Conservation (phyloP, 1,140 invertebrate species). For the Drosophila aff. region DNA sequence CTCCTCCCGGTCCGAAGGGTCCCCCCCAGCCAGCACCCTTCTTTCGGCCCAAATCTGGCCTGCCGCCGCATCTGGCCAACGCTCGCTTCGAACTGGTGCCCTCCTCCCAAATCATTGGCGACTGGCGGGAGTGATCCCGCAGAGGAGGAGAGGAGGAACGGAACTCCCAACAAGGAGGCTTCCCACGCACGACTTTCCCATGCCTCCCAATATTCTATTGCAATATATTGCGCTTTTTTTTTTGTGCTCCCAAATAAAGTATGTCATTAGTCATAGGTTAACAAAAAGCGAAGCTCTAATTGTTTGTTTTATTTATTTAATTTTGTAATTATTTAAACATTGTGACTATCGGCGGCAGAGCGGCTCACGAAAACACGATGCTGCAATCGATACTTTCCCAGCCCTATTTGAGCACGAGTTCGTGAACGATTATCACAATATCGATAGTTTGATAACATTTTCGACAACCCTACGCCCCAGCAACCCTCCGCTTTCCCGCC, state of each 20-base stretch:
- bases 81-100: slow-evolving; percentile 74
- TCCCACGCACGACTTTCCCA: background rate
- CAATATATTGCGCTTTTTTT: slow-evolving; percentile 7
- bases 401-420: too few relatives aligned
- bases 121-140: slow-evolving; percentile 66
- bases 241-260: slow-evolving; percentile 16
- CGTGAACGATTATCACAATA: background rate
- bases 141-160: background rate
- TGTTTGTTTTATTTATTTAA: background rate
- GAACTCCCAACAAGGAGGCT: slow-evolving; percentile 2
- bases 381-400: too few relatives aligned
- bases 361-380: background rate
- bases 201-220: background rate
- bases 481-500: slow-evolving; percentile 48
- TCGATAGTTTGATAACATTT: background rate
- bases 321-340: background rate
- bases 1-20: background rate
- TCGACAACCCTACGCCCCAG: background rate
- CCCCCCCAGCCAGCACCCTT: background rate
- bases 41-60: slow-evolving; percentile 41
- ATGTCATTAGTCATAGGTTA: slow-evolving; percentile 32
- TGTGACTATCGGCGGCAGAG: background rate
- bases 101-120: slow-evolving; percentile 71
- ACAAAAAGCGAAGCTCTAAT: background rate
- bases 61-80: slow-evolving; percentile 58